phyloP scores from a whole-genome alignment of 2,113 vertebrate genomes.

The Ptychochromis oligacanthus region DNA sequence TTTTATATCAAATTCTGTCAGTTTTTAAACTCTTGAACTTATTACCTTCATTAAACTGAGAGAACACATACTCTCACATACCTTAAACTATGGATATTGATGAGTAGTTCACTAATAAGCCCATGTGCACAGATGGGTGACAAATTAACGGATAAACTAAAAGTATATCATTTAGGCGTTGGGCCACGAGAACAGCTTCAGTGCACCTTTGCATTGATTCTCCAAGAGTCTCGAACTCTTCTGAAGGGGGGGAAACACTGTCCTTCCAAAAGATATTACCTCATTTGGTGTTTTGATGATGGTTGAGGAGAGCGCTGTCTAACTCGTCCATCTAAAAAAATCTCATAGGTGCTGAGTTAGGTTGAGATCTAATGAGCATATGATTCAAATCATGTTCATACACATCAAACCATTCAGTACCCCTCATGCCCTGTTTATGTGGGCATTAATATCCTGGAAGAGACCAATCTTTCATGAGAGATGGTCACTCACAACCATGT shows the following conservation, averaged over 20 bases:
- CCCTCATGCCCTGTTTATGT: not conserved
- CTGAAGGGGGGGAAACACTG: not conserved
- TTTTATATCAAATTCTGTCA: not conserved
- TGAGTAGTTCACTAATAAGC: too few species aligned
- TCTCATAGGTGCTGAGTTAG: not conserved
- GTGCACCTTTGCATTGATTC: too few species aligned
- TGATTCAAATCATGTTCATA: not conserved
- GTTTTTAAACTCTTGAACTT: not conserved
- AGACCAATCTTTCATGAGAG: too few species aligned
- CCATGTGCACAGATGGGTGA: not conserved
- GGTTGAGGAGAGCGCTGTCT: not conserved
- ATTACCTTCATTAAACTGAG: not conserved
- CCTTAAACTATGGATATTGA: not conserved
- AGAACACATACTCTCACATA: not conserved
- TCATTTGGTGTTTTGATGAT: not conserved
- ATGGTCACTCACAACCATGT: too few species aligned
- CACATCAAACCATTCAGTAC: not conserved
- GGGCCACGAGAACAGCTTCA: not conserved
- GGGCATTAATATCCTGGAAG: not conserved
- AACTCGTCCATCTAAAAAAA: not conserved
- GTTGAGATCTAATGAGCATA: not conserved
- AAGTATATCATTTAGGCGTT: not conserved
- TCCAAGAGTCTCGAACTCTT: not conserved
- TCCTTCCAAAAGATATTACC: not conserved
- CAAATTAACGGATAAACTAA: constrained; percentile 1